phyloP scores from a whole-genome alignment of 2,113 vertebrate species.

The Neolamprologus devosi region DNA sequence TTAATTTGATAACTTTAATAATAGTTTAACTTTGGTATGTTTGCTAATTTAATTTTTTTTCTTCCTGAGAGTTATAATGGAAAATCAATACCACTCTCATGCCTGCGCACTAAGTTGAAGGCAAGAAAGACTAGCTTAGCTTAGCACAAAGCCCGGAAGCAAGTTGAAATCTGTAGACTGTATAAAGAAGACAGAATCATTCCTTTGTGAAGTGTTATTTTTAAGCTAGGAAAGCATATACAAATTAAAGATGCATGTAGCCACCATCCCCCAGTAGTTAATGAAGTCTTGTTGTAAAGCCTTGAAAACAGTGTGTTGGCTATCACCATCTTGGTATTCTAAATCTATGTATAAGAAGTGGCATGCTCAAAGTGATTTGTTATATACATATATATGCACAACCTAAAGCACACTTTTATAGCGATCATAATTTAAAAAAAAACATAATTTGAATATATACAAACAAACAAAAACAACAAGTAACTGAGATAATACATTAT shows the following conservation, averaged over 20 bases:
- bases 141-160: not conserved
- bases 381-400: not conserved
- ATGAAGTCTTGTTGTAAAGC: not conserved
- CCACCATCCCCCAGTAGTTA: not conserved
- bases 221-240: not conserved
- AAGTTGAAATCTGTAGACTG: not conserved
- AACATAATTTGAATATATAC: not conserved
- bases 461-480: not conserved
- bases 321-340: not conserved
- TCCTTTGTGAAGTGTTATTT: not conserved
- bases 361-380: not conserved
- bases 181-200: not conserved
- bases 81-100: not conserved
- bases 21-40: not conserved
- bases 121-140: not conserved
- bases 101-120: not conserved
- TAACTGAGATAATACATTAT: not conserved
- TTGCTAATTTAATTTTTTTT: not conserved
- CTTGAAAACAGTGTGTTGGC: not conserved
- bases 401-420: not conserved
- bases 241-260: not conserved
- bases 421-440: rapidly evolving
- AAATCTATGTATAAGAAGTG: not conserved
- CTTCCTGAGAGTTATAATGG: not conserved
- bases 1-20: not conserved